These are phyloP conservation scores for Rafetus swinhoei DNA, from an alignment of 2,113 vertebrate species.

Conservation along the genomic window DNA sequence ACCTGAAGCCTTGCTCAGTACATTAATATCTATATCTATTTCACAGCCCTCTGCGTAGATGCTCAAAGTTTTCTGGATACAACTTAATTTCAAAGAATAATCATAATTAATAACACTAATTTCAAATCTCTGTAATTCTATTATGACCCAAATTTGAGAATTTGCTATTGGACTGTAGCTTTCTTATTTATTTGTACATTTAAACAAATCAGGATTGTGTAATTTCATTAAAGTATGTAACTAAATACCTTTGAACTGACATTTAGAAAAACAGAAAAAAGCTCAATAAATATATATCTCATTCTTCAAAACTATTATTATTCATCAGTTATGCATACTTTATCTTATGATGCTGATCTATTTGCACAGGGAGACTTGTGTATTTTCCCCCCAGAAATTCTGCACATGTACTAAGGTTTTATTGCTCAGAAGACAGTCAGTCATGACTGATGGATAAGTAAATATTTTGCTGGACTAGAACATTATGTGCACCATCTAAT, in stretches of 20 bases:
- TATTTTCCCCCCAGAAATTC: not conserved
- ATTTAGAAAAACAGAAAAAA: not conserved
- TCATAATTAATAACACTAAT: not conserved
- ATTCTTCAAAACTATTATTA: not conserved
- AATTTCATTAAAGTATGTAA: not conserved
- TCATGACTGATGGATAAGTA: not conserved
- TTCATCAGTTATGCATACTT: not conserved
- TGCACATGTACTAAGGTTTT: not conserved
- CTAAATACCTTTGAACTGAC: not conserved
- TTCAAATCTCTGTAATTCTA: not conserved
- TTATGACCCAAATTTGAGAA: not conserved
- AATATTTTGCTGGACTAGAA: conserved; percentile 32
- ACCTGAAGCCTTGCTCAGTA: not conserved
- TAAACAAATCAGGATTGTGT: not conserved
- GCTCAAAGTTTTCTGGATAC: not conserved
- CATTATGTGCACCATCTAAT: conserved; percentile 16
- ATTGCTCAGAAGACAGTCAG: not conserved
- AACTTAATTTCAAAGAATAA: not conserved
- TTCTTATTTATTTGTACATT: not conserved
- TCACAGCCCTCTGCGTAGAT: not conserved
- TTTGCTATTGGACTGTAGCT: not conserved
- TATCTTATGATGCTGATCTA: not conserved
- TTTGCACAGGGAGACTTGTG: not conserved
- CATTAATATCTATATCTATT: not conserved
- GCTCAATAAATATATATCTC: not conserved